A percentile compares a stretch with the other conserved stretches of the same genome.
These are phyloP conservation scores for Eupithecia tripunctaria DNA, from an alignment of 2,888 invertebrate species.

Conservation along the genomic window DNA sequence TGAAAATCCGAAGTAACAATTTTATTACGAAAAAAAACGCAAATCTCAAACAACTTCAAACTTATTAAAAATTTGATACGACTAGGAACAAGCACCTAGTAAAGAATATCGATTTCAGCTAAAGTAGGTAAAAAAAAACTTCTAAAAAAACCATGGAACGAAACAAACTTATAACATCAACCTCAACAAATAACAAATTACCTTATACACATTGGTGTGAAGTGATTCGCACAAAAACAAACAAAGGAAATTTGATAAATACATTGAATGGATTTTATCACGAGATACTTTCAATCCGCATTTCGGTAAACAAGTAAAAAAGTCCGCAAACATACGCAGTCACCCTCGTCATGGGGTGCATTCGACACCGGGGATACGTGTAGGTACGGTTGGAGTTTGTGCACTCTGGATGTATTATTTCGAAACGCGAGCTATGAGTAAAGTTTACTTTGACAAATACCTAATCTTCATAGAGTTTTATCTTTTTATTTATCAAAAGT, in stretches of 20 bases:
- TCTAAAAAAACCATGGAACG: background rate
- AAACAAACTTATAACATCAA: conserved; percentile 3
- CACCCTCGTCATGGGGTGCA: conserved; percentile 42
- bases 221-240: conserved; percentile 19
- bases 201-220: conserved; percentile 2
- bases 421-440: background rate
- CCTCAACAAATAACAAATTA: conserved; percentile 5
- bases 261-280: conserved; percentile 33
- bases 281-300: conserved; percentile 34
- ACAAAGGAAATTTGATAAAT: conserved; percentile 30
- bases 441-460: too few species aligned
- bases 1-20: too few species aligned
- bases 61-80: too few species aligned
- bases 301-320: conserved; percentile 39
- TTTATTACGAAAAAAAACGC: too few species aligned
- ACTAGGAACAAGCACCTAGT: background rate
- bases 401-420: conserved; percentile 11
- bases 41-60: too few species aligned
- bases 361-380: conserved; percentile 19
- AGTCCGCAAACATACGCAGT: conserved; percentile 42
- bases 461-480: too few species aligned
- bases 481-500: too few species aligned
- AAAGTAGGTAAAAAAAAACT: background rate
- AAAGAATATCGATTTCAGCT: background rate
- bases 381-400: conserved; percentile 1